Conservation (phyloP, 2,888 invertebrate species). For the Tetramorium bicarinatum region DNA sequence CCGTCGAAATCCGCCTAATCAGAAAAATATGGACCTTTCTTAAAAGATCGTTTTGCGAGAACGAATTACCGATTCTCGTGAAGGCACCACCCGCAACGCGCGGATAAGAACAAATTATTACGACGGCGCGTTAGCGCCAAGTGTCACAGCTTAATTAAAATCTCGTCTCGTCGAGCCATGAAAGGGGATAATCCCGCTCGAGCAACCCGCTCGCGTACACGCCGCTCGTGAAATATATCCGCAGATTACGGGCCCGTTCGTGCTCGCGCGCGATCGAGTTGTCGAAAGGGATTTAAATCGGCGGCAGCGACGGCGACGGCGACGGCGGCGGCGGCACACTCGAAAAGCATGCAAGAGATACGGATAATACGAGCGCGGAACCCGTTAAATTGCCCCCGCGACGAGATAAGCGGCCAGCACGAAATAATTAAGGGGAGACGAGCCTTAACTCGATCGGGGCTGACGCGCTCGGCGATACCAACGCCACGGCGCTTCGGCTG, state of each 20-base stretch:
- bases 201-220: slow-evolving; percentile 62
- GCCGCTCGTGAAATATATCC: slow-evolving; percentile 61
- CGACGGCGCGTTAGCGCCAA: slow-evolving; percentile 68
- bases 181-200: slow-evolving; percentile 72
- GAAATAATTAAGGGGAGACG: slow-evolving; percentile 80
- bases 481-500: slow-evolving; percentile 60
- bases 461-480: slow-evolving; percentile 70
- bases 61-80: slow-evolving; percentile 28
- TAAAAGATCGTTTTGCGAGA: neutral
- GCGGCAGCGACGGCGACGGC: slow-evolving; percentile 43
- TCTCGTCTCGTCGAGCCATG: slow-evolving; percentile 59
- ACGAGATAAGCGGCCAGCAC: slow-evolving; percentile 74
- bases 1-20: neutral
- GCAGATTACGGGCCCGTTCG: slow-evolving; percentile 58
- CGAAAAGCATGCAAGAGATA: slow-evolving; percentile 51
- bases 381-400: slow-evolving; percentile 67
- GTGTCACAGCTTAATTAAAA: slow-evolving; percentile 77
- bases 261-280: slow-evolving; percentile 56
- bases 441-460: slow-evolving; percentile 72
- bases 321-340: slow-evolving; percentile 49
- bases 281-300: slow-evolving; percentile 68
- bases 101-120: slow-evolving; percentile 77
- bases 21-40: neutral
- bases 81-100: slow-evolving; percentile 70
- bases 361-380: slow-evolving; percentile 49